Base-by-base conservation (phyloP, 2,797 vertebrate species). In the Triplophysa yarkandensis region DNA sequence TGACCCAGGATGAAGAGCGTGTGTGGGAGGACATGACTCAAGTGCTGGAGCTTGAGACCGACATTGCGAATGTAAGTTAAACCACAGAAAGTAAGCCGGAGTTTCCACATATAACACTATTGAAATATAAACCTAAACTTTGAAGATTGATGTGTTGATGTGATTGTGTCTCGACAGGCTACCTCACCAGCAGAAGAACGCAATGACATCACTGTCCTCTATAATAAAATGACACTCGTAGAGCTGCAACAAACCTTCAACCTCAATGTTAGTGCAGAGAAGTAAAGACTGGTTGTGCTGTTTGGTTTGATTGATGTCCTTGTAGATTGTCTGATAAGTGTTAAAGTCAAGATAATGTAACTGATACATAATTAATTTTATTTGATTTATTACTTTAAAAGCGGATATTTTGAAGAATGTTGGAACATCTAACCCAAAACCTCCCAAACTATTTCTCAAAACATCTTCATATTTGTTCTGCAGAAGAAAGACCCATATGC, bases 41-140 rank as follows among this genome's bases (percentile, higher is more conserved):
- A 85, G 96, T 98, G 65, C 89, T 99, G 92, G 90, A 93, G 74
- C 87, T 98, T 81, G 97, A 99, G 90, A 96, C 90, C 2, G 94
- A 94, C 78, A 94, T 98, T 8, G 97, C 97, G 71, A 98, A 97
- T 0, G 95, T 96, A 86, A 95, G 94, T 90, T 41, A 57, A 5
- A 83, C 78, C 81, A 48, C 57, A 23, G 61, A 54, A 63, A 71
- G 21, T 9, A 21, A 19, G 46, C n/a, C 19, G 7, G 46, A 11
- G 8, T 19, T 6, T 28, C 4, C 30, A 50, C 27, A 34, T 46
- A 19, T n/a, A 46, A 50, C n/a, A n/a, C n/a, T n/a, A n/a, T n/a
- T n/a, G n/a, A n/a, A n/a, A n/a, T n/a, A n/a, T n/a, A n/a, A n/a
- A n/a, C n/a, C n/a, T n/a, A n/a, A n/a, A n/a, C n/a, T n/a, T n/a